Evolutionary conservation across 2,797 vertebrate genomes (phyloP).

Genomic region (Tadarida brasiliensis): DNA sequence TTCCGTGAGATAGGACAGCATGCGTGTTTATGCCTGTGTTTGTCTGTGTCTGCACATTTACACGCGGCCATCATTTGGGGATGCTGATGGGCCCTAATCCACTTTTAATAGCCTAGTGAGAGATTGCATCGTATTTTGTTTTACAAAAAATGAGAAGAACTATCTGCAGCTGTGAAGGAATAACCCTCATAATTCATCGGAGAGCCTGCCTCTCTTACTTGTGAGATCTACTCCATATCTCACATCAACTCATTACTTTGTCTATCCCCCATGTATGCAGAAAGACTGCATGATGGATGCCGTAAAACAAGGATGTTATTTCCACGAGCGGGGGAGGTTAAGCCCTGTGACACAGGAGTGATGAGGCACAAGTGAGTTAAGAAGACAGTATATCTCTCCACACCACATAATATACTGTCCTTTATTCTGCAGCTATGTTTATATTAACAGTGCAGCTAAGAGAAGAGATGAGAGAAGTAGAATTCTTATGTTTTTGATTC

Average conservation of each 20-base stretch:
- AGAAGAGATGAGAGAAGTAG: neutral
- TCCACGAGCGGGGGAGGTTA: conserved; percentile 15
- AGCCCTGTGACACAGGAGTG: neutral
- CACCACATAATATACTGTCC: conserved; percentile 37
- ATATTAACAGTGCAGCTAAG: neutral
- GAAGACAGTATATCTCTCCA: conserved; percentile 69
- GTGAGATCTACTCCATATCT: conserved; percentile 61
- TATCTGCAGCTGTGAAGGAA: conserved; percentile 79
- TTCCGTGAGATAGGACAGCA: neutral
- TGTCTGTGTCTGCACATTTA: conserved; percentile 65
- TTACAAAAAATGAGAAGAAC: conserved; percentile 75
- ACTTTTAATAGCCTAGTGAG: conserved; percentile 72
- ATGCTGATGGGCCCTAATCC: conserved; percentile 63
- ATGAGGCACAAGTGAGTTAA: conserved; percentile 41
- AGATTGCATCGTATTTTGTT: conserved; percentile 67
- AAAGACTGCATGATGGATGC: neutral
- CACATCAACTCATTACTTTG: conserved; percentile 72
- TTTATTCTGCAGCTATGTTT: conserved; percentile 40
- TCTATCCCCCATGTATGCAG: neutral
- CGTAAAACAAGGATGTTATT: conserved; percentile 57
- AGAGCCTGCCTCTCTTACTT: conserved; percentile 58
- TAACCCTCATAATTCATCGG: conserved; percentile 67
- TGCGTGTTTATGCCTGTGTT: neutral
- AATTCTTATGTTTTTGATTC: neutral
- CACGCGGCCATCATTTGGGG: neutral